phyloP scores from a whole-genome alignment of 1,140 invertebrate species.

The Yoshiicerus persimilis region DNA sequence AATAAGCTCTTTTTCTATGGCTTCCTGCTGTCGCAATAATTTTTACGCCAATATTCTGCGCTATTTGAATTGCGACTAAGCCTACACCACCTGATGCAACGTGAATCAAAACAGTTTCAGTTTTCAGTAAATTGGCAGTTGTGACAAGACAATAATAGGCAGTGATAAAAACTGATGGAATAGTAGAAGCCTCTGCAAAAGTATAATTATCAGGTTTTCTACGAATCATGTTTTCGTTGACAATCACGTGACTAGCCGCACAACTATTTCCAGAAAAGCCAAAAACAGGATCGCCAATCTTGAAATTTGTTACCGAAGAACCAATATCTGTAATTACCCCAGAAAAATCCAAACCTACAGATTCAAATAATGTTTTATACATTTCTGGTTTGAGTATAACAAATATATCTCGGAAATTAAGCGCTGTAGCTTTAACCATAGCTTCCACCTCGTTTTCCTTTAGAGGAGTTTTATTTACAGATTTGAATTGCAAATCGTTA shows the following conservation, averaged over 20 bases:
- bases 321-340: background rate
- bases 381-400: background rate
- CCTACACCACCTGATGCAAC: conserved; percentile 67
- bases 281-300: conserved; percentile 23
- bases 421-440: background rate
- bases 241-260: conserved; percentile 17
- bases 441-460: background rate
- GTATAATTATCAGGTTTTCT: background rate
- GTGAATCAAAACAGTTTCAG: conserved; percentile 62
- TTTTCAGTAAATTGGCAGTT: conserved; percentile 51
- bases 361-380: background rate
- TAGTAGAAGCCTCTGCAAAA: background rate
- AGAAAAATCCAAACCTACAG: background rate
- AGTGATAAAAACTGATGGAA: conserved; percentile 8
- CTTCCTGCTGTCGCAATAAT: conserved; percentile 35
- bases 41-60: conserved; percentile 52
- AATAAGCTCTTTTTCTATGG: conserved; percentile 13
- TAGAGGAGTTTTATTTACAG: background rate
- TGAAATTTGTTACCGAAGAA: background rate
- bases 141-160: conserved; percentile 9
- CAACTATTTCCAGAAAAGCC: background rate
- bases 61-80: conserved; percentile 59
- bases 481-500: background rate
- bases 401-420: conserved; percentile 23
- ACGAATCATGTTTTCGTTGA: background rate